phyloP scores from a whole-genome alignment of 2,888 invertebrate genomes.

The Actias luna region DNA sequence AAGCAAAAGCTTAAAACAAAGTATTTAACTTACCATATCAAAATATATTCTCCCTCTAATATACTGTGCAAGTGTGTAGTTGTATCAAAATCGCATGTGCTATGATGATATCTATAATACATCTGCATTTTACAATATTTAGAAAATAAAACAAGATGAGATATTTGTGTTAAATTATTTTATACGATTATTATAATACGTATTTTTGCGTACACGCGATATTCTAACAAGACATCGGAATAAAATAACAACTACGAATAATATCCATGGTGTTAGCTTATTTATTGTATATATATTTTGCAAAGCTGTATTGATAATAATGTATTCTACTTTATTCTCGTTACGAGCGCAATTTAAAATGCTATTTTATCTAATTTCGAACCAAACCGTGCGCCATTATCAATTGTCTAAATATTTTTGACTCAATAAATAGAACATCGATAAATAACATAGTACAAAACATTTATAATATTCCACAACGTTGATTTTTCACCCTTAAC shows the following conservation, averaged over 20 bases:
- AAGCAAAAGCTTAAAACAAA: neutral
- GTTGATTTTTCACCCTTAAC: neutral
- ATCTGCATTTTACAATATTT: constrained; percentile 3
- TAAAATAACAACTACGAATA: constrained; percentile 25
- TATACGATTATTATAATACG: constrained; percentile 60
- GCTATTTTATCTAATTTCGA: neutral
- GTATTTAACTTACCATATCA: constrained; percentile 34
- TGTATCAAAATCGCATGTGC: neutral
- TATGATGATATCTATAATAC: neutral
- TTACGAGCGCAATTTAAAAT: neutral
- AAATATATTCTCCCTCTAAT: constrained; percentile 19
- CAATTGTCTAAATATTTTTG: constrained; percentile 38
- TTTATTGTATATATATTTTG: constrained; percentile 24
- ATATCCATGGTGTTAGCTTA: constrained; percentile 32
- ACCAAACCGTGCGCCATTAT: neutral
- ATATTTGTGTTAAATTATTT: constrained; percentile 67
- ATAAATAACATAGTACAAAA: constrained; percentile 66
- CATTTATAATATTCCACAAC: constrained; percentile 60
- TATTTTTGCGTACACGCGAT: constrained; percentile 42
- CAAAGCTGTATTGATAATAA: constrained; percentile 13
- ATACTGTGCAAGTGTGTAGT: constrained; percentile 14
- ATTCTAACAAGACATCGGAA: constrained; percentile 30
- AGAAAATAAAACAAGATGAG: constrained; percentile 51
- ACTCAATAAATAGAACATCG: constrained; percentile 53
- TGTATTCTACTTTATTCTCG: constrained; percentile 6